phyloP scores from a whole-genome alignment of 2,113 vertebrate species.

The Amblyopsis rosae region DNA sequence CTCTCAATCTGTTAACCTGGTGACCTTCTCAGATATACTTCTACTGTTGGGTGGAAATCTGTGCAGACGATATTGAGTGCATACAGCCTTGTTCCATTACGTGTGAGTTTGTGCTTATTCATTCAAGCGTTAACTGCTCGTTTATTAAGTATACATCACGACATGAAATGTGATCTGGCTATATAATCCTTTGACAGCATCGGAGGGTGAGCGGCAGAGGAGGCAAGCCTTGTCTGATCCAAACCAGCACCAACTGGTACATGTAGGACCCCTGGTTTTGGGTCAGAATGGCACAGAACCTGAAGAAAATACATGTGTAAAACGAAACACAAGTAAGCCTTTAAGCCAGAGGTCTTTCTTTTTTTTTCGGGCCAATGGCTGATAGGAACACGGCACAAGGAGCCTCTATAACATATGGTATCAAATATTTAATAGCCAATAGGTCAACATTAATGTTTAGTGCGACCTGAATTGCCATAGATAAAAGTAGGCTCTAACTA shows the following conservation, averaged over 20 bases:
- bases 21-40: conserved; percentile 62
- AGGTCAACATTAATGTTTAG: no score
- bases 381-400: background rate
- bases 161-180: background rate
- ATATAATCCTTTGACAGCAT: conserved; percentile 28
- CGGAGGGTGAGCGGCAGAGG: conserved; percentile 43
- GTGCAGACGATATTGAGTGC: conserved; percentile 51
- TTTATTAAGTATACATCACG: background rate
- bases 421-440: no score
- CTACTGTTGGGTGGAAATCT: conserved; percentile 76
- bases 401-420: background rate
- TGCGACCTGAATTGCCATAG: no score
- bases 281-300: conserved; percentile 32
- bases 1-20: background rate
- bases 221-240: conserved; percentile 29
- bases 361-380: background rate
- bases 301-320: background rate
- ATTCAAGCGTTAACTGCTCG: background rate
- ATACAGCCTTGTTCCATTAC: conserved; percentile 52
- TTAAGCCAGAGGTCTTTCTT: background rate
- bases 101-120: conserved; percentile 43
- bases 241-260: conserved; percentile 44
- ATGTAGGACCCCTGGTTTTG: conserved; percentile 57
- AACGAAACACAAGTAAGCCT: conserved; percentile 24
- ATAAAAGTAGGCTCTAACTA: no score